Percentiles rank a stretch among this genome's conserved stretches.
phyloP scores from a whole-genome alignment of 1,140 invertebrate genomes.

The Euglossa dilemma region DNA sequence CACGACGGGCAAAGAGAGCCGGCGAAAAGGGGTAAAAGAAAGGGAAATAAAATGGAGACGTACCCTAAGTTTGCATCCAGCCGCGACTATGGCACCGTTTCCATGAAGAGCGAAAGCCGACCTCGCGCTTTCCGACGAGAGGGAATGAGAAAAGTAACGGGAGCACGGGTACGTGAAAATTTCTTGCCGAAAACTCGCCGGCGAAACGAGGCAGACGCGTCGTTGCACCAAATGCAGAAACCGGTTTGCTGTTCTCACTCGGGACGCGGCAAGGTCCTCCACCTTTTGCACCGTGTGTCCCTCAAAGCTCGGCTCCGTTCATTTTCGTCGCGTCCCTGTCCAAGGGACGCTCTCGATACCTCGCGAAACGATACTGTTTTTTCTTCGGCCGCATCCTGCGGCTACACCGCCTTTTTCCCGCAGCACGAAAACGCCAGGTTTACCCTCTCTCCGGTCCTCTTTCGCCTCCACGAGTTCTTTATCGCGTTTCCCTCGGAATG shows the following conservation, averaged over 20 bases:
- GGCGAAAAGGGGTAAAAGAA: background rate
- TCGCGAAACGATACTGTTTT: conserved; percentile 19
- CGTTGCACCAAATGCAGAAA: conserved; percentile 66
- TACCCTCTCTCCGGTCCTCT: background rate
- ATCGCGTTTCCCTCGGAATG: background rate
- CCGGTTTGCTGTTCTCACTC: conserved; percentile 61
- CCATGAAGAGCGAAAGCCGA: conserved; percentile 24
- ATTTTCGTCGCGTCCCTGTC: conserved; percentile 36
- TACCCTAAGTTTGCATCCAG: conserved; percentile 27
- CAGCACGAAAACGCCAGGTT: background rate
- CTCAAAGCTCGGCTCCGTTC: conserved; percentile 32
- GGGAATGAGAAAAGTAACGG: conserved; percentile 2
- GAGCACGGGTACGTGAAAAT: conserved; percentile 31
- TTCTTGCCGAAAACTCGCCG: conserved; percentile 57
- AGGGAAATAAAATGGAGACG: background rate
- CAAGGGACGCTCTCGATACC: conserved; percentile 22
- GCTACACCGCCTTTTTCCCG: background rate
- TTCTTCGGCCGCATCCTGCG: conserved; percentile 41
- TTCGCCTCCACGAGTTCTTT: background rate
- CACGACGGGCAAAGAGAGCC: too few relatives aligned
- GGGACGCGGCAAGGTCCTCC: conserved; percentile 54
- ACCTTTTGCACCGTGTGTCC: conserved; percentile 45
- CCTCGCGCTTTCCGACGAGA: conserved; percentile 1
- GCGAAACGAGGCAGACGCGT: conserved; percentile 37
- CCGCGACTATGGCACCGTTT: background rate